Conservation (phyloP, 2,113 vertebrate genomes). For the Podarcis raffonei region DNA sequence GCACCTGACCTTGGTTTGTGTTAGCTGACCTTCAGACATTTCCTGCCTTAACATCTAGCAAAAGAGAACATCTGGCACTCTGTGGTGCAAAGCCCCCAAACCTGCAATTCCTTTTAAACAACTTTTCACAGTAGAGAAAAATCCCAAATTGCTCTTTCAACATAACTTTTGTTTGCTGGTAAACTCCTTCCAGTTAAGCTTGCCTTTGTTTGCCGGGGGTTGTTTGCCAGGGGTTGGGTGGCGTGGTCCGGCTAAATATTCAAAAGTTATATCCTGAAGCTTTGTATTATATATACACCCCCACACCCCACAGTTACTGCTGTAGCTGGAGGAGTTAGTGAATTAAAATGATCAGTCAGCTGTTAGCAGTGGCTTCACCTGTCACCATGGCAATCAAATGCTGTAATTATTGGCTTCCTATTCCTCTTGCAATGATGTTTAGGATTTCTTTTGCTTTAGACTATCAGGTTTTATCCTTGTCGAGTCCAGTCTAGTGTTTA, state of each 20-base stretch:
- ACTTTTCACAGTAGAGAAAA: neutral
- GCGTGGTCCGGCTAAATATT: neutral
- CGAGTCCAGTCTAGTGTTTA: neutral
- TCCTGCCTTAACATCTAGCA: neutral
- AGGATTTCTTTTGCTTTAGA: neutral
- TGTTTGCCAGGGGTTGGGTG: neutral
- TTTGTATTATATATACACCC: conserved; percentile 15
- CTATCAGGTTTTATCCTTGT: neutral
- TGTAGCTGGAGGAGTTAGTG: conserved; percentile 35
- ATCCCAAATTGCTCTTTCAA: neutral
- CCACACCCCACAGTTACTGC: no score
- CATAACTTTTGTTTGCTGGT: neutral
- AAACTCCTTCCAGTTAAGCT: neutral
- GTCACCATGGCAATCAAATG: neutral
- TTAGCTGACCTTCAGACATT: neutral
- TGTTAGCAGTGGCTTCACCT: neutral
- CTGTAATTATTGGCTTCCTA: neutral
- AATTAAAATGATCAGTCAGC: conserved; percentile 50
- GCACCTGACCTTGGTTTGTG: neutral
- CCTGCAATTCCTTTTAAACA: neutral
- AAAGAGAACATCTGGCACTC: neutral
- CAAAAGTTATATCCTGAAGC: neutral
- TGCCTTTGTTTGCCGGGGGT: neutral
- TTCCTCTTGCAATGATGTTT: neutral
- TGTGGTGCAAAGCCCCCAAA: neutral